Conservation (phyloP, 2,888 invertebrate genomes). For the Toxonevra muliebris region DNA sequence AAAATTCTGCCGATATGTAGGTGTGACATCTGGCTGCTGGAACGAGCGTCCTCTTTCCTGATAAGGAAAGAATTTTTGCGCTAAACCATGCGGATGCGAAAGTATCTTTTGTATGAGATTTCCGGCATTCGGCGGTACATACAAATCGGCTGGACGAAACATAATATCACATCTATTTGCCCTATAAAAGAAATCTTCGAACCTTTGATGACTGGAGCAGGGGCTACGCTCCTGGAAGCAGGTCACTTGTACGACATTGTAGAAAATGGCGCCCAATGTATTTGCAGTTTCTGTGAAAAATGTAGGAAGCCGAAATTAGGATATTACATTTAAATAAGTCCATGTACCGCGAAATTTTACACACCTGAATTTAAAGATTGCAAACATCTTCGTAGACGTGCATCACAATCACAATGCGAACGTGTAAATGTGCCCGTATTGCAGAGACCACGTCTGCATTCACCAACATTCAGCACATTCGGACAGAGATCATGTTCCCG, state of each 20-base stretch:
- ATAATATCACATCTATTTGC: conserved; percentile 52
- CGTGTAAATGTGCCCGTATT: conserved; percentile 76
- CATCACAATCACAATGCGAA: conserved; percentile 80
- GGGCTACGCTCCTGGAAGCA: conserved; percentile 76
- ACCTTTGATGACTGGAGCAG: conserved; percentile 73
- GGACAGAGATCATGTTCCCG: conserved; percentile 79
- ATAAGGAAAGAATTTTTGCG: conserved; percentile 17
- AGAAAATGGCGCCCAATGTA: conserved; percentile 77
- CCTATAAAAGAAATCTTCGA: conserved; percentile 56
- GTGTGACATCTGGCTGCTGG: not conserved
- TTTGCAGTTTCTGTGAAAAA: conserved; percentile 70
- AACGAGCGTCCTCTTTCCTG: conserved; percentile 31
- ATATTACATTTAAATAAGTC: too few relatives aligned
- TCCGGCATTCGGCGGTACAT: conserved; percentile 57
- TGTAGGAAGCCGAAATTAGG: not conserved
- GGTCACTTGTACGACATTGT: conserved; percentile 77
- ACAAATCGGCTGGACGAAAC: conserved; percentile 58
- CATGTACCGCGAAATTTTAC: not conserved
- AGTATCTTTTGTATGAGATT: conserved; percentile 57
- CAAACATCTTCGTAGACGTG: conserved; percentile 75
- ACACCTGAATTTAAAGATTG: conserved; percentile 70
- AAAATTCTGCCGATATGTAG: conserved; percentile 44
- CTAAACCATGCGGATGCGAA: conserved; percentile 45
- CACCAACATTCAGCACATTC: conserved; percentile 69
- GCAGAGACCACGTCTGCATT: conserved; percentile 72